Conservation (phyloP, 2,113 vertebrate species). For the Xiphophorus maculatus region DNA sequence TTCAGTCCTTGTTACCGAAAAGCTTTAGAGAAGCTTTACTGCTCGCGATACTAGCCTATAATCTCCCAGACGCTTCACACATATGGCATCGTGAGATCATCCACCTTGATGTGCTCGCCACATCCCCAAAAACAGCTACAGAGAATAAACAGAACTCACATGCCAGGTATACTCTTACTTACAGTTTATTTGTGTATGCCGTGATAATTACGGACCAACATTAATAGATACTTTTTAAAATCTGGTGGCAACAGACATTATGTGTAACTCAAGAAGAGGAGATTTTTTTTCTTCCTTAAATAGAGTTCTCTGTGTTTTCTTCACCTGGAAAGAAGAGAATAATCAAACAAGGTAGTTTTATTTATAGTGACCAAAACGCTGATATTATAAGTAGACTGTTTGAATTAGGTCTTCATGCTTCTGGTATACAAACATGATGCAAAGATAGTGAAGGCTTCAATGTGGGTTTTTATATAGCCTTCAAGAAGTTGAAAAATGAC, state of each 20-base stretch:
- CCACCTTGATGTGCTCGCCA: constrained; percentile 18
- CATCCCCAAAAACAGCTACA: constrained; percentile 28
- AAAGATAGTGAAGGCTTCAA: no score
- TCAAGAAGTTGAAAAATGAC: no score
- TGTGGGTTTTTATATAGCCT: no score
- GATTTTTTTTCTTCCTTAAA: no score
- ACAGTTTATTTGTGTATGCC: neutral
- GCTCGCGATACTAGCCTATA: constrained; percentile 66
- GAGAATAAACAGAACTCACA: constrained; percentile 38
- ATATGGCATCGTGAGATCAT: constrained; percentile 71
- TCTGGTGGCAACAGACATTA: neutral
- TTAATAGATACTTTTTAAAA: neutral
- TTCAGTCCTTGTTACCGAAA: constrained; percentile 59
- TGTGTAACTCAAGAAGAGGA: neutral
- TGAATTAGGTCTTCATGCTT: neutral
- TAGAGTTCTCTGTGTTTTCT: neutral
- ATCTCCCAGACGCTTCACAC: constrained; percentile 75
- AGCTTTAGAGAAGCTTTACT: constrained; percentile 67
- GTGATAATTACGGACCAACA: neutral
- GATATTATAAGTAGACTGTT: neutral
- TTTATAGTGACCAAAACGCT: neutral
- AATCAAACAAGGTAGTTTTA: neutral
- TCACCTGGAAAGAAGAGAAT: neutral
- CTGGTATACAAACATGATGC: neutral
- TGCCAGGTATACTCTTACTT: constrained; percentile 24